Evolutionary conservation across 1,140 invertebrate genomes (phyloP).

Genomic region (Drosophila ercepeae): DNA sequence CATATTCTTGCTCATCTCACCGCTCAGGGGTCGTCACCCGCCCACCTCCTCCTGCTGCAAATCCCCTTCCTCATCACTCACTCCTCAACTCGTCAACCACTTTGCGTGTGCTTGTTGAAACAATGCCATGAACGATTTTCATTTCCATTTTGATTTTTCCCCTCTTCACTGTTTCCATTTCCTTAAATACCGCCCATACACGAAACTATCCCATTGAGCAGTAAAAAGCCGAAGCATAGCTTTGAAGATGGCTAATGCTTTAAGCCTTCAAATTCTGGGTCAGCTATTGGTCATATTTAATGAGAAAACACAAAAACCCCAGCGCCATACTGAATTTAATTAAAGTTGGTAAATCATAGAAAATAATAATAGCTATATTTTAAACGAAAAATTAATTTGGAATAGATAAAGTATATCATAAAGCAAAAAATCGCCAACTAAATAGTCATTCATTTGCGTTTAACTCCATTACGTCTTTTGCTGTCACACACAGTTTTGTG

Average conservation of each 20-base stretch:
- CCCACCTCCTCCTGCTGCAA: constrained; percentile 3
- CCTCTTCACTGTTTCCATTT: constrained; percentile 6
- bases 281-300: constrained; percentile 7
- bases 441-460: neutral
- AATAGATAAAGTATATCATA: neutral
- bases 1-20: constrained; percentile 37
- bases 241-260: constrained; percentile 14
- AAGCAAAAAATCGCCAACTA: too few relatives aligned
- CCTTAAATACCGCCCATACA: neutral
- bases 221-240: neutral
- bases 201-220: constrained; percentile 5
- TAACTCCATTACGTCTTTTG: neutral
- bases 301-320: neutral
- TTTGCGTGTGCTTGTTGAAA: constrained; percentile 39
- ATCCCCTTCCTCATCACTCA: constrained; percentile 12
- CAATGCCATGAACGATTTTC: constrained; percentile 46
- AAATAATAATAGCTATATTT: neutral
- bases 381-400: neutral
- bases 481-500: neutral
- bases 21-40: constrained; percentile 22
- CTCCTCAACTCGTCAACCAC: constrained; percentile 29
- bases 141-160: constrained; percentile 32
- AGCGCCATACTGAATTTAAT: neutral
- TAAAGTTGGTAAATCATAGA: neutral
- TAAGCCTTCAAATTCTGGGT: constrained; percentile 3